phyloP scores from a whole-genome alignment of 2,888 invertebrate genomes.

The Imbricaverruca yamaguchii region DNA sequence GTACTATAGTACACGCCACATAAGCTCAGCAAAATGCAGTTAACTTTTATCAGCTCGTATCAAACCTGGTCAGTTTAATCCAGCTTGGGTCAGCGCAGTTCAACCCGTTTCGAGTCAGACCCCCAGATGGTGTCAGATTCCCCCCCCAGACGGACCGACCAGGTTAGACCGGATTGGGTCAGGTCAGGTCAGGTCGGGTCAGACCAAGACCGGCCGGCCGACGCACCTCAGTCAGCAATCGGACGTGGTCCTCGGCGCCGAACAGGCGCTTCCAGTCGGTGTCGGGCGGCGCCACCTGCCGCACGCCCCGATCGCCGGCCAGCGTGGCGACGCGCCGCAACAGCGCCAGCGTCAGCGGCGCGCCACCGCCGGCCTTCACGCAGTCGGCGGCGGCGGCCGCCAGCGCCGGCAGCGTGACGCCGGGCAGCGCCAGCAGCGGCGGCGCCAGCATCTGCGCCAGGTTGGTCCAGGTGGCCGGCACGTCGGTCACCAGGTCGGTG shows the following conservation, averaged over 20 bases:
- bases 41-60: too few species aligned
- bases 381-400: constrained; percentile 20
- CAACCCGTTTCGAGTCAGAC: background rate
- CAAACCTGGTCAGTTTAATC: too few species aligned
- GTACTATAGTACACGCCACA: too few species aligned
- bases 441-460: constrained; percentile 17
- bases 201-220: background rate
- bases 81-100: too few species aligned
- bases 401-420: background rate
- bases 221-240: background rate
- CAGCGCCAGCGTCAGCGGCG: background rate
- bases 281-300: background rate
- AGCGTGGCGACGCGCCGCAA: background rate
- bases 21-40: too few species aligned
- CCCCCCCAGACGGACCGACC: background rate
- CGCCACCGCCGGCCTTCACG: background rate
- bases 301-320: background rate
- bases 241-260: background rate
- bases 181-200: background rate
- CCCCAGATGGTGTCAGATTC: background rate
- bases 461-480: constrained; percentile 13
- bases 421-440: background rate
- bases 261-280: background rate
- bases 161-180: background rate
- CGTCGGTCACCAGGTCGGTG: background rate